Conservation (phyloP, 37 sponge, comb jelly and placozoan species). For the Geodia barretti region DNA sequence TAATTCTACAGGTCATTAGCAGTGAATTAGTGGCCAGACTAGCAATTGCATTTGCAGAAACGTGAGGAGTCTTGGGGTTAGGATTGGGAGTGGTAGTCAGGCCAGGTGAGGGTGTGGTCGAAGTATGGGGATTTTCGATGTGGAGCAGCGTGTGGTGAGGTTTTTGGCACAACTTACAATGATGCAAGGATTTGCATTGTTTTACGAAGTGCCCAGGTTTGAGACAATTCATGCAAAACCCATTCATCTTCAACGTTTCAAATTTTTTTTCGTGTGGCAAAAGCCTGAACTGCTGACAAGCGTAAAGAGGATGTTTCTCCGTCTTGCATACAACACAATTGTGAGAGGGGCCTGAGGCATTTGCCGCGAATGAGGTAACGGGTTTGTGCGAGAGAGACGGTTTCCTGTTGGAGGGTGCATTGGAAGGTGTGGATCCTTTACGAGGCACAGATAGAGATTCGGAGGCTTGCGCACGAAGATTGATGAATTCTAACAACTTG, state of each 20-base stretch:
- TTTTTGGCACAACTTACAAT: too few relatives aligned
- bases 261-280: conserved; percentile 20
- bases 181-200: background rate
- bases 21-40: background rate
- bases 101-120: background rate
- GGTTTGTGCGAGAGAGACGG: too few relatives aligned
- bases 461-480: conserved; percentile 19
- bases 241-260: background rate
- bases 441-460: background rate
- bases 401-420: too few relatives aligned
- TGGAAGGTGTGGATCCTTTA: background rate
- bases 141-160: conserved; percentile 26
- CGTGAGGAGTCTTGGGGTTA: background rate
- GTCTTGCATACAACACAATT: background rate
- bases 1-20: conserved; percentile 9
- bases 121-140: background rate
- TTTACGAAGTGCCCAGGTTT: conserved; percentile 21
- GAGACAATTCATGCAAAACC: conserved; percentile 16
- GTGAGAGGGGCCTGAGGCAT: background rate
- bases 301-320: conserved; percentile 22
- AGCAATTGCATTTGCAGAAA: background rate
- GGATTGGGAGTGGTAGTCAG: background rate
- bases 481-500: conserved; percentile 1
- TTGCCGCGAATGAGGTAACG: conserved; percentile 9
- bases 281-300: conserved; percentile 2